Base-by-base conservation (phyloP, 2,888 invertebrate species). In the Tortricodes alternella region DNA sequence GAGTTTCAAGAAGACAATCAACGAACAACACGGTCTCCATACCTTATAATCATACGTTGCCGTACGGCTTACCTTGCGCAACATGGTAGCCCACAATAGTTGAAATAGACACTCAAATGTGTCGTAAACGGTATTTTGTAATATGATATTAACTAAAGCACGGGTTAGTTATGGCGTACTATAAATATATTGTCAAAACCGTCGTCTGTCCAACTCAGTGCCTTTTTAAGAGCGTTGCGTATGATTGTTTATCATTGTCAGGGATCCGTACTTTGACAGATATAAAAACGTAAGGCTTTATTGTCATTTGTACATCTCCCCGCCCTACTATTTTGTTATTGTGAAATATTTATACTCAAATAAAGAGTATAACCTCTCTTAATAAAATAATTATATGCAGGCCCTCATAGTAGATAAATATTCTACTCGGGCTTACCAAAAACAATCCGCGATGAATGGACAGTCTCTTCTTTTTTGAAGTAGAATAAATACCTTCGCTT, bases 91-190 rank as follows among this genome's bases (percentile, higher is more conserved):
- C 49, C 43, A 50, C 43, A 50, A 56, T 50, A 23, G 37, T 32
- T 44, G 50, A 38, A 37, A 50, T 50, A 56, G 44, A 56, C 44
- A 23, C 37, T 38, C 41, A 23, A 41, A 46, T 13, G 23, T 38
- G 50, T 56, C 56, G 56, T 50, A 56, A 56, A 44, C 44, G 49
- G 13, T 9, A 44, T 50, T 56, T 50, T 56, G 56, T 56, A 56
- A 56, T 38, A 49, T 43, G 56, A 44, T 56, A 50, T 56, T 50
- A 50, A 49, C 55, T 23, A 41, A 50, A 32, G 56, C 37, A 49
- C 19, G 48, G 52, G 46, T 55, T 48, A 44, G 43, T 49, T 56
- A 56, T 56, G 56, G 44, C 32, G 29, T 15, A 44, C 44, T 50
- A 50, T 56, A 56, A 56, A 56, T 56, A 50, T 19, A 50, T 56